Percentiles rank a stretch among this genome's conserved stretches.
Evolutionary conservation across 2,797 vertebrate genomes (phyloP).

Genomic region (Coranthus polyacanthus): DNA sequence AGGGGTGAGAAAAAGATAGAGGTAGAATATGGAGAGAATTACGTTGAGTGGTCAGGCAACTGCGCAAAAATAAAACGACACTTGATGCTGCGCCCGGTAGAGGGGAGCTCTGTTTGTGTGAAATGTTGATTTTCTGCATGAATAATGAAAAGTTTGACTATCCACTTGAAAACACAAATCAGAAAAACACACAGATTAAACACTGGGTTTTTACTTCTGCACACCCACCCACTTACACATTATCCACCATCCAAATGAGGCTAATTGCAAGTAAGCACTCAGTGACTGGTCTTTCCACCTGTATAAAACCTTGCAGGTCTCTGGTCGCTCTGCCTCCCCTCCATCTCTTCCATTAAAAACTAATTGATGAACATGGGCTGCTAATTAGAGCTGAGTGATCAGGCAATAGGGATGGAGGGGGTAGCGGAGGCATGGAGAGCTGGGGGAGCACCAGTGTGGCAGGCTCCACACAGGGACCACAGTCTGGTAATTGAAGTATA

Average conservation of each 20-base stretch:
- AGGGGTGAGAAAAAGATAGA: constrained; percentile 38
- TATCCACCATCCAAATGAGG: constrained; percentile 59
- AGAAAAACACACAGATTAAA: constrained; percentile 33
- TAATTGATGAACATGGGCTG: constrained; percentile 84
- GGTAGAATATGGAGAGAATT: constrained; percentile 29
- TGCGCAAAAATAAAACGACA: constrained; percentile 48
- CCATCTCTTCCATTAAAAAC: constrained; percentile 79
- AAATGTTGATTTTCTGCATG: constrained; percentile 38
- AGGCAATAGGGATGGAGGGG: constrained; percentile 63
- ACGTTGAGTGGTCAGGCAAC: constrained; percentile 44
- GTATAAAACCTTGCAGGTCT: constrained; percentile 69
- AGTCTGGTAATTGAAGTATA: constrained; percentile 83
- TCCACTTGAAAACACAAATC: constrained; percentile 17
- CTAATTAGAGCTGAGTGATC: constrained; percentile 81
- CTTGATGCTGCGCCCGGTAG: constrained; percentile 16
- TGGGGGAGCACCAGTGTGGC: constrained; percentile 65
- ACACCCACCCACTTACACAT: constrained; percentile 32
- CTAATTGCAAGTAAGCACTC: constrained; percentile 72
- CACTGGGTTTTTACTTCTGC: constrained; percentile 25
- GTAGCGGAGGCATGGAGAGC: constrained; percentile 58
- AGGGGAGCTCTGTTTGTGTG: constrained; percentile 22
- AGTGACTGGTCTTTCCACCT: constrained; percentile 72
- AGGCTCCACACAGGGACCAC: constrained; percentile 73
- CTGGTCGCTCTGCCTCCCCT: constrained; percentile 63
- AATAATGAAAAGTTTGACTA: constrained; percentile 44